Conservation (phyloP, 2,888 invertebrate species). For the Phorcus lineatus region DNA sequence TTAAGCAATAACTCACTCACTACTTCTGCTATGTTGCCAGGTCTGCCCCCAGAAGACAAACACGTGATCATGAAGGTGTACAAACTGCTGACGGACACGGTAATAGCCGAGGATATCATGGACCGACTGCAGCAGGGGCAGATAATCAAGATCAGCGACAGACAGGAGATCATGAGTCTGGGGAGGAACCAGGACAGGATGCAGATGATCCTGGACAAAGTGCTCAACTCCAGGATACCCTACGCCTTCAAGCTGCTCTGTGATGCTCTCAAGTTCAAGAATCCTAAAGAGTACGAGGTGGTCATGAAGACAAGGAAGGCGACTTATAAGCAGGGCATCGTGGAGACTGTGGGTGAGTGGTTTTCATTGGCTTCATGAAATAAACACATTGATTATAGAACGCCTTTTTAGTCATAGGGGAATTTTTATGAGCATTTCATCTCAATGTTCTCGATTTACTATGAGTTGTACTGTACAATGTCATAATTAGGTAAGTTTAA, state of each 20-base stretch:
- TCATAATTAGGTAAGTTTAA: no score
- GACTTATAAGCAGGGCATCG: conserved; percentile 60
- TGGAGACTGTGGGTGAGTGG: conserved; percentile 54
- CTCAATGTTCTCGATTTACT: no score
- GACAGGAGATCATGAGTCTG: conserved; percentile 60
- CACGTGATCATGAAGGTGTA: conserved; percentile 60
- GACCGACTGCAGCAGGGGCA: conserved; percentile 68
- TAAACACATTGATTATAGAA: background rate
- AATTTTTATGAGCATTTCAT: no score
- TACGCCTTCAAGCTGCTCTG: conserved; percentile 60
- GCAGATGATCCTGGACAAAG: conserved; percentile 64
- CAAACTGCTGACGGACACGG: conserved; percentile 62
- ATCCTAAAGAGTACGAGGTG: conserved; percentile 61
- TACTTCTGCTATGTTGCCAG: conserved; percentile 36
- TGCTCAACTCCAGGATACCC: conserved; percentile 52
- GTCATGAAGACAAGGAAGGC: conserved; percentile 60
- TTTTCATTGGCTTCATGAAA: background rate
- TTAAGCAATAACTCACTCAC: no score
- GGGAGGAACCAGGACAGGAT: conserved; percentile 62
- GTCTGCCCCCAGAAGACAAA: conserved; percentile 64
- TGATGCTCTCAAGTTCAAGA: conserved; percentile 69
- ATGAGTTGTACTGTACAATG: no score
- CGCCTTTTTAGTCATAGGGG: background rate
- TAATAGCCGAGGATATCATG: conserved; percentile 67
- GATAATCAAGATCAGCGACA: conserved; percentile 67